phyloP scores from a whole-genome alignment of 2,888 invertebrate genomes.

The Thera britannica region DNA sequence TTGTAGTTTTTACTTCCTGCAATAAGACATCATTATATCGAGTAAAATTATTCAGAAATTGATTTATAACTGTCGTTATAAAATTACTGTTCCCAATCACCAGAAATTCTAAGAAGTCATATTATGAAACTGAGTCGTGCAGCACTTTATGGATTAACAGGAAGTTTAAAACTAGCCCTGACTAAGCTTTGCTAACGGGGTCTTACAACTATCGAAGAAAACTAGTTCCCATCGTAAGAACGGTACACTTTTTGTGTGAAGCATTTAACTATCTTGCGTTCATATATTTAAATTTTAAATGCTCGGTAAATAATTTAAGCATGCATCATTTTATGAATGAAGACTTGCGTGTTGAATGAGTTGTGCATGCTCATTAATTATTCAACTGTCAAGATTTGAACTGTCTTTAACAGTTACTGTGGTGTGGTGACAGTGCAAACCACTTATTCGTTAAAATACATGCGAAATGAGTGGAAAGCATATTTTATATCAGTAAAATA shows the following conservation, averaged over 20 bases:
- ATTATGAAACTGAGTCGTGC: constrained; percentile 44
- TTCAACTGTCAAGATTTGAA: constrained; percentile 57
- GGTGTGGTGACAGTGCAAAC: constrained; percentile 49
- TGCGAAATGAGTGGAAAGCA: constrained; percentile 14
- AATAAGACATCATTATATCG: not conserved
- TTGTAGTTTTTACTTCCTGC: no score
- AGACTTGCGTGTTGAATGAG: constrained; percentile 46
- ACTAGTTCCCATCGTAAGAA: not conserved
- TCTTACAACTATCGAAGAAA: not conserved
- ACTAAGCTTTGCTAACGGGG: not conserved
- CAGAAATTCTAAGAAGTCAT: constrained; percentile 38
- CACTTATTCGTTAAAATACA: constrained; percentile 39
- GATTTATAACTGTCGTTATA: constrained; percentile 7
- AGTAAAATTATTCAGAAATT: not conserved
- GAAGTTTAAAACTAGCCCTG: constrained; percentile 16
- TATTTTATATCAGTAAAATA: not conserved
- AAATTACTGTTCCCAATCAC: constrained; percentile 11
- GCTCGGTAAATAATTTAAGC: constrained; percentile 22
- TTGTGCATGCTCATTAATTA: constrained; percentile 55
- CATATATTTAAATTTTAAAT: not conserved
- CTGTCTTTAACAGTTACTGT: constrained; percentile 48
- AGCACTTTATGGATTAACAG: constrained; percentile 29
- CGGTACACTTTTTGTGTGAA: not conserved
- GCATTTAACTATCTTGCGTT: not conserved
- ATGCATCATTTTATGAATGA: constrained; percentile 48